phyloP scores from a whole-genome alignment of 2,888 invertebrate genomes.

The Clanis bilineata region DNA sequence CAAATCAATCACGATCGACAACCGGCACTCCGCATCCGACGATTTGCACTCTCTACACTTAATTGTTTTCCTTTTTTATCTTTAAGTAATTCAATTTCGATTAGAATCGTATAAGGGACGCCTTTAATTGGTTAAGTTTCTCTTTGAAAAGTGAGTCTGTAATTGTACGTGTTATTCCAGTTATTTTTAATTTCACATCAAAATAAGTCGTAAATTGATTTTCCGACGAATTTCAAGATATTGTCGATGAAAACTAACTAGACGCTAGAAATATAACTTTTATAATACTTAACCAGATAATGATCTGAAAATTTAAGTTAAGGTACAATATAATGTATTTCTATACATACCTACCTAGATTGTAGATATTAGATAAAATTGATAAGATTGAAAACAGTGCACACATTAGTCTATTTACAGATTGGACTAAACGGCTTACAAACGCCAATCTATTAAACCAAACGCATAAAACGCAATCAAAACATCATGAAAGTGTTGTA shows the following conservation, averaged over 20 bases:
- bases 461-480: conserved; percentile 8
- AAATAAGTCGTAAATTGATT: no score
- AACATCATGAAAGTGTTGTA: neutral
- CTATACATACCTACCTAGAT: neutral
- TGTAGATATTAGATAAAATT: neutral
- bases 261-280: neutral
- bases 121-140: neutral
- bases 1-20: conserved; percentile 43
- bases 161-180: neutral
- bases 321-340: no score
- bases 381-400: neutral
- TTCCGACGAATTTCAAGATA: neutral
- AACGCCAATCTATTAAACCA: neutral
- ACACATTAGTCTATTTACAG: neutral
- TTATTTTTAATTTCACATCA: neutral
- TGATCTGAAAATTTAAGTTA: no score
- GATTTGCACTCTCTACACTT: conserved; percentile 29
- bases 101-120: neutral
- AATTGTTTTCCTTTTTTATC: conserved; percentile 20
- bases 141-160: neutral
- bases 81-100: conserved; percentile 15
- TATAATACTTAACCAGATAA: no score
- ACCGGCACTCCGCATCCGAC: conserved; percentile 41
- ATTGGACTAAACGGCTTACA: neutral
- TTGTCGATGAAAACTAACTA: neutral